Evolutionary conservation across 2,888 invertebrate species (phyloP).

Genomic region (Eupelmus urozonus): DNA sequence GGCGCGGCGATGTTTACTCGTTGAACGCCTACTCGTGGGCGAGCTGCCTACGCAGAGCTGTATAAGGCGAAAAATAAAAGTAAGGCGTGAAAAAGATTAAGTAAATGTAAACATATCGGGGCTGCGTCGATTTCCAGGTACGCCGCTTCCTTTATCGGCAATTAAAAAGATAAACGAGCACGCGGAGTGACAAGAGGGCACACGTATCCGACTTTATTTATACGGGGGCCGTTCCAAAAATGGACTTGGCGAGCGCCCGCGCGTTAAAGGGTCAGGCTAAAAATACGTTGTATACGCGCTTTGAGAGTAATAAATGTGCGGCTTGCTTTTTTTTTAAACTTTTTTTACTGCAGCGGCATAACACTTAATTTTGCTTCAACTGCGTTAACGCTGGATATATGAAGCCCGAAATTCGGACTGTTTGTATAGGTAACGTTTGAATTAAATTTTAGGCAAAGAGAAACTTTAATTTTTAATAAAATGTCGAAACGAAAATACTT

Average conservation of each 20-base stretch:
- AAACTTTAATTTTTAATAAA: too few species aligned
- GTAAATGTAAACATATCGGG: not conserved
- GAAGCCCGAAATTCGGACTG: too few species aligned
- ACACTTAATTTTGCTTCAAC: too few species aligned
- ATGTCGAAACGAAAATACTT: too few species aligned
- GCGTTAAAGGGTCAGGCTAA: not conserved
- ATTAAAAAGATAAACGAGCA: conserved; percentile 25
- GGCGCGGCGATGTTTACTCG: too few species aligned
- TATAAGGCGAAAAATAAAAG: too few species aligned
- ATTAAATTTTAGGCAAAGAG: too few species aligned
- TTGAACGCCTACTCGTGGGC: too few species aligned
- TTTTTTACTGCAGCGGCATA: too few species aligned
- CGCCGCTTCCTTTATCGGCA: not conserved
- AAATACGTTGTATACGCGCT: not conserved
- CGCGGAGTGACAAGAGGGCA: not conserved
- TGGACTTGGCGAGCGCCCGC: not conserved
- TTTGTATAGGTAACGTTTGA: too few species aligned
- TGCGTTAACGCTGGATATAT: too few species aligned
- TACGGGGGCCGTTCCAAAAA: conserved; percentile 10
- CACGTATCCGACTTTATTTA: conserved; percentile 13
- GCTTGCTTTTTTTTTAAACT: not conserved
- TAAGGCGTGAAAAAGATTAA: not conserved
- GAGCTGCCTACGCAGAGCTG: too few species aligned
- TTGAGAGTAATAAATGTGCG: not conserved
- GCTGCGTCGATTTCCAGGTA: not conserved